A percentile compares a stretch with the other conserved stretches of the same genome.
Evolutionary conservation across 2,113 vertebrate genomes (phyloP).

Genomic region (Saguinus midas): DNA sequence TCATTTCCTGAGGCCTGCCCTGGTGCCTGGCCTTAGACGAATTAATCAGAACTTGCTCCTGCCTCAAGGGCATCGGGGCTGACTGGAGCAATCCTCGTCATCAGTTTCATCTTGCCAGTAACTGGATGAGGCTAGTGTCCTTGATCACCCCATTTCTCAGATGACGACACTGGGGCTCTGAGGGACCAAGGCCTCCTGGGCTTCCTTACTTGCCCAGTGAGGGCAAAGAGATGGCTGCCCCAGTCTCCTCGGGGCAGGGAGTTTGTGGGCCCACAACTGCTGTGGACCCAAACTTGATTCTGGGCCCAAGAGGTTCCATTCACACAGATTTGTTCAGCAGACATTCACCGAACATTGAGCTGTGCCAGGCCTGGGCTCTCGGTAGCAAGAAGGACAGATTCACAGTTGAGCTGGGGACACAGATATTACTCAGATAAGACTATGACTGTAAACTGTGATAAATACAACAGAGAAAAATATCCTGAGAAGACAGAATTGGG

Average conservation of each 20-base stretch:
- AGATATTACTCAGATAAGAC: neutral
- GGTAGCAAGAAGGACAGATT: neutral
- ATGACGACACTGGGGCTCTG: neutral
- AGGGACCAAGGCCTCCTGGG: neutral
- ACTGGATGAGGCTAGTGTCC: constrained; percentile 10
- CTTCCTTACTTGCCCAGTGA: constrained; percentile 27
- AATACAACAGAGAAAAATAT: neutral
- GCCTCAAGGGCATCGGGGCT: constrained; percentile 9
- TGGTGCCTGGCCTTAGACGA: neutral
- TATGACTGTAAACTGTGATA: neutral
- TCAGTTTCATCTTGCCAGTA: constrained; percentile 34
- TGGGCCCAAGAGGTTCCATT: neutral
- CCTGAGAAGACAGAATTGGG: neutral
- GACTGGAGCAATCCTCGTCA: neutral
- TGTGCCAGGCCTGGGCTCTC: neutral
- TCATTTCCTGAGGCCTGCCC: constrained; percentile 44
- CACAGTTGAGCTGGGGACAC: neutral
- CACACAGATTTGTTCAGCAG: neutral
- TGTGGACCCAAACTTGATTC: constrained; percentile 3
- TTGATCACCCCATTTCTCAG: constrained; percentile 50
- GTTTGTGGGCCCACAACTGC: neutral
- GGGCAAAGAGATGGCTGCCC: neutral
- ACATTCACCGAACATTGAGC: neutral
- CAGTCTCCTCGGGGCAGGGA: neutral
- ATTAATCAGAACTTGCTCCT: constrained; percentile 31